Evolutionary conservation across 2,113 vertebrate genomes (phyloP), one percentile per base, ranked within the genome.

Genomic region (Grus americana): DNA sequence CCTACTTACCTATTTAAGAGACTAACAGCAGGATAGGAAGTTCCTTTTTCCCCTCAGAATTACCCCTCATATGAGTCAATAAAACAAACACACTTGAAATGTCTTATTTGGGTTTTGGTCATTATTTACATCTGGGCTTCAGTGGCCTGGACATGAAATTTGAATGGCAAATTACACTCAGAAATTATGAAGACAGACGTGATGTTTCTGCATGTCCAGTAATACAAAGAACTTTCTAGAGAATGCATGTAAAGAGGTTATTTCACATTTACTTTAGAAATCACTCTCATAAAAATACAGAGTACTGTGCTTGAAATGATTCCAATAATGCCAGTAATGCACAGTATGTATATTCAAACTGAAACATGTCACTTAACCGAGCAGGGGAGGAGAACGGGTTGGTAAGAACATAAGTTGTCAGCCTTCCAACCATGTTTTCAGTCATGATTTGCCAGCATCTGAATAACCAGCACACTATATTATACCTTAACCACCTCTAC

Each of bases 341-440:
- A 52, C 15, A 62, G 9, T 22, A 17, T 12, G 15, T 47, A 4
- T 55, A 46, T 58, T 92, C 74, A 91, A 61, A 85, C 44, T 29
- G 70, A 75, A 85, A 92, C 4, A 3, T 5, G 21, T 24, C 66
- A 26, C 40, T 91, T 58, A 36, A 57, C 15, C 7, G 10, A 88
- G 54, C 0, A 3, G 11, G 12, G 2, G 4, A 5, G 3, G 9
- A 59, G 61, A 86, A 72, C 0, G 14, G 29, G 15, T 84, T 87
- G 78, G 49, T 68, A 57, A 79, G 63, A n/a, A 23, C 27, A 4
- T 17, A 19, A 34, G 30, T 52, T 78, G 9, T 44, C 73, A 57
- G 70, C 29, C 50, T 79, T 85, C 44, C 44, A 72, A 6, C 30
- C 32, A 1, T 18, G 5, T 58, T 93, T 89, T 72, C 70, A 44